Conservation (phyloP, 2,888 invertebrate species). For the Meteorus colon region DNA sequence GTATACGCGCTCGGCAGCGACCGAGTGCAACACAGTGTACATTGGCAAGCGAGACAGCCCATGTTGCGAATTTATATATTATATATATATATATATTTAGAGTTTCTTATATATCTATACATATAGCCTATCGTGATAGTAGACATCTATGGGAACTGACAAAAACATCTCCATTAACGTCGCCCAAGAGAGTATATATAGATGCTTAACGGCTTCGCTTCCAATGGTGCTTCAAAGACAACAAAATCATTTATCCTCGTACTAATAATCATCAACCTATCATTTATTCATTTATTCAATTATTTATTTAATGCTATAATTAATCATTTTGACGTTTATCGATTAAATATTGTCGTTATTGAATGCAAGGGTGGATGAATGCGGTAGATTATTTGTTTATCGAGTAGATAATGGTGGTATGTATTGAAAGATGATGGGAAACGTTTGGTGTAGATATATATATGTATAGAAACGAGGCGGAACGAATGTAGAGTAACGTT, state of each 20-base stretch:
- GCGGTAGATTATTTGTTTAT: background rate
- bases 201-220: background rate
- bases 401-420: background rate
- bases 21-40: constrained; percentile 3
- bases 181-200: constrained; percentile 14
- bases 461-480: constrained; percentile 14
- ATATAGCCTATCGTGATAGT: background rate
- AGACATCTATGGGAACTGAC: constrained; percentile 42
- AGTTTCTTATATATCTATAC: background rate
- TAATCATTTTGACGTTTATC: background rate
- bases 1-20: constrained; percentile 12
- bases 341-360: background rate
- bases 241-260: background rate
- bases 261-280: background rate
- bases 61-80: constrained; percentile 5
- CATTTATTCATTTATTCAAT: constrained; percentile 12
- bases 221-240: constrained; percentile 2
- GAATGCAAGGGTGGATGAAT: background rate
- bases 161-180: constrained; percentile 52
- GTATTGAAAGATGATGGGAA: background rate
- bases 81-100: background rate
- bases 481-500: constrained; percentile 37
- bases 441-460: background rate
- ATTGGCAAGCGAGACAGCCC: constrained; percentile 13
- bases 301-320: background rate